These are phyloP conservation scores for Melanotaenia trifasciata DNA, from an alignment of 2,797 vertebrate species.

Conservation along the genomic window DNA sequence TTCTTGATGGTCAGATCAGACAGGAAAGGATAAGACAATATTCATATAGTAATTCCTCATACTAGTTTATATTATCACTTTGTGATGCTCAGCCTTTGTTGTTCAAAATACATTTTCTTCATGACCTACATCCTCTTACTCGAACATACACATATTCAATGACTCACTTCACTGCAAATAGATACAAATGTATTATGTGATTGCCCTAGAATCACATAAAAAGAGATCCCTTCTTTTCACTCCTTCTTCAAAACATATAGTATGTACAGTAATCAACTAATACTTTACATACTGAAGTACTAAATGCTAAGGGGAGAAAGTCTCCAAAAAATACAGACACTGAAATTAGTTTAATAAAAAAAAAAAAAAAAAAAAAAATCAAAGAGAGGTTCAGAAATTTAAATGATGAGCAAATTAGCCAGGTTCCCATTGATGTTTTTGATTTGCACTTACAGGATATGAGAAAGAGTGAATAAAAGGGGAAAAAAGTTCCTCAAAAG, in stretches of 20 bases:
- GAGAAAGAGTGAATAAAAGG: background rate
- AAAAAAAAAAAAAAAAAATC: no score
- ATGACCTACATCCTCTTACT: constrained; percentile 25
- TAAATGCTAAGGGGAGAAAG: constrained; percentile 42
- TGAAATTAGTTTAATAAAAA: background rate
- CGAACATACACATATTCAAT: constrained; percentile 34
- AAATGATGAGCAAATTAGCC: background rate
- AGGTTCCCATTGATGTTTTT: background rate
- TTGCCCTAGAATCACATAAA: constrained; percentile 37
- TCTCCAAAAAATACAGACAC: background rate
- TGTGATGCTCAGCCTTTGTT: background rate
- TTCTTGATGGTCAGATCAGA: background rate
- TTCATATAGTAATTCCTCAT: background rate
- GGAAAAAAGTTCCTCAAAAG: background rate
- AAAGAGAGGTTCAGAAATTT: background rate
- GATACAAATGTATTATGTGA: constrained; percentile 59
- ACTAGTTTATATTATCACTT: background rate
- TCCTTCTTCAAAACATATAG: constrained; percentile 27
- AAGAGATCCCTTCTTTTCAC: constrained; percentile 47
- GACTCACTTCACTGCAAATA: constrained; percentile 56
- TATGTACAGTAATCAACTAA: constrained; percentile 63
- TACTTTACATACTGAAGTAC: constrained; percentile 63
- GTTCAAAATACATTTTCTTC: background rate
- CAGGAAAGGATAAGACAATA: background rate
- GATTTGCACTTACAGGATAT: background rate